Conservation (phyloP, 2,797 vertebrate species). For the Eremophila alpestris region DNA sequence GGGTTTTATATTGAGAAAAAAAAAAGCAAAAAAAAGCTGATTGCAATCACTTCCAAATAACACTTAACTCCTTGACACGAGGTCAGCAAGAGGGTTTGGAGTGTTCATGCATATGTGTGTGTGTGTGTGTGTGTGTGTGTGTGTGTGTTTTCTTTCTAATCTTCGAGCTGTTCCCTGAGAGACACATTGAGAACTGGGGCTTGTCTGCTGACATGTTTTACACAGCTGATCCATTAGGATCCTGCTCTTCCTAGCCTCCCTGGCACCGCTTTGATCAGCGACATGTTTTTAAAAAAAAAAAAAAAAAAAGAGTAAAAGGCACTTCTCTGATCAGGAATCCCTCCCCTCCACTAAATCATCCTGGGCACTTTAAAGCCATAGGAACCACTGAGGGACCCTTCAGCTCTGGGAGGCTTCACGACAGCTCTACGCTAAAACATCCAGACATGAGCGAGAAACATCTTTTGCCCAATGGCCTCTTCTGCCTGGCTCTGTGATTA, state of each 20-base stretch:
- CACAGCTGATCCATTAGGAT: conserved; percentile 63
- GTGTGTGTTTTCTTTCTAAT: conserved; percentile 42
- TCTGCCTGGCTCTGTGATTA: neutral
- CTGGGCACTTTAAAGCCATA: conserved; percentile 48
- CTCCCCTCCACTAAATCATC: conserved; percentile 71
- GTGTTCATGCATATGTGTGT: neutral
- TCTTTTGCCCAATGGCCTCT: conserved; percentile 14
- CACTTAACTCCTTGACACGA: conserved; percentile 72
- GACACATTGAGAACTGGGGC: conserved; percentile 54
- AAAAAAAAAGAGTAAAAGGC: neutral
- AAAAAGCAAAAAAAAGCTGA: neutral
- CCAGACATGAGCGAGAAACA: conserved; percentile 22
- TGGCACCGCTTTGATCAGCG: conserved; percentile 64
- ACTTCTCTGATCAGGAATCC: conserved; percentile 64
- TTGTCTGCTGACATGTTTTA: conserved; percentile 74
- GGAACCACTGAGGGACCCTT: conserved; percentile 47
- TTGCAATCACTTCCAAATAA: conserved; percentile 60
- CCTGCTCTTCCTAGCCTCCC: conserved; percentile 52
- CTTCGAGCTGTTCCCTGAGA: conserved; percentile 41
- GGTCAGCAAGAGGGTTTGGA: conserved; percentile 50
- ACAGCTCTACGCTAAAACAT: conserved; percentile 56
- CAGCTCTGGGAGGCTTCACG: conserved; percentile 53
- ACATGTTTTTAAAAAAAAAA: conserved; percentile 15
- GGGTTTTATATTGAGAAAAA: conserved; percentile 7
- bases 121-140: neutral